phyloP scores from a whole-genome alignment of 2,797 vertebrate genomes.

The Thaleichthys pacificus region DNA sequence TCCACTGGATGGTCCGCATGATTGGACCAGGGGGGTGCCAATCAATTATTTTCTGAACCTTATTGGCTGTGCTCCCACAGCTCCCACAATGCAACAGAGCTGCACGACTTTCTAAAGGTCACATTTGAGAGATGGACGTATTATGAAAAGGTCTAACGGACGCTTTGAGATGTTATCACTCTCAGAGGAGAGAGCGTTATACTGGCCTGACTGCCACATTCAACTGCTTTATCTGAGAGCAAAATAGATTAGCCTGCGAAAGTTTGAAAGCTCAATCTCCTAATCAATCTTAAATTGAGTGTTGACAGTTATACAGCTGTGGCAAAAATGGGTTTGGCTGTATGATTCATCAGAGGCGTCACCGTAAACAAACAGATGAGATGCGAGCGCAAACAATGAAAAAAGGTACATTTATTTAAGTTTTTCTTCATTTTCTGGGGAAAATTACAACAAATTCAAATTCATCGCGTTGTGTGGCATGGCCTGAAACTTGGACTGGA shows the following conservation, averaged over 20 bases:
- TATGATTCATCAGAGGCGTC: too few species aligned
- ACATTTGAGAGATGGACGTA: constrained; percentile 69
- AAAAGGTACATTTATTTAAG: too few species aligned
- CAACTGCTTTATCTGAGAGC: not conserved
- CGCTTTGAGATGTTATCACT: constrained; percentile 53
- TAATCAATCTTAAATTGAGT: not conserved
- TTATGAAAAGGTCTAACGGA: constrained; percentile 65
- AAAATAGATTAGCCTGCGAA: not conserved
- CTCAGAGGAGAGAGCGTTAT: constrained; percentile 37
- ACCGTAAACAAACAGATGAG: too few species aligned
- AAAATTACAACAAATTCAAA: too few species aligned
- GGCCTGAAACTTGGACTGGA: not conserved
- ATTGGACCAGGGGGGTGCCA: constrained; percentile 51
- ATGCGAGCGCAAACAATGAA: too few species aligned
- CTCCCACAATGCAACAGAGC: constrained; percentile 55
- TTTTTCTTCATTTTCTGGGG: too few species aligned
- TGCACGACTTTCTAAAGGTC: constrained; percentile 75
- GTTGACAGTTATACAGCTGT: not conserved
- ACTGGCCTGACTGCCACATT: constrained; percentile 23
- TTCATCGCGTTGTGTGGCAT: not conserved
- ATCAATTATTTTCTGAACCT: constrained; percentile 44
- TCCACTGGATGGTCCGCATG: constrained; percentile 44
- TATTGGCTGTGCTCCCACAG: constrained; percentile 46
- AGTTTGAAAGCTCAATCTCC: not conserved
- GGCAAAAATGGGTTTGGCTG: too few species aligned